phyloP scores from a whole-genome alignment of 2,113 vertebrate genomes.

The Heteronetta atricapilla region DNA sequence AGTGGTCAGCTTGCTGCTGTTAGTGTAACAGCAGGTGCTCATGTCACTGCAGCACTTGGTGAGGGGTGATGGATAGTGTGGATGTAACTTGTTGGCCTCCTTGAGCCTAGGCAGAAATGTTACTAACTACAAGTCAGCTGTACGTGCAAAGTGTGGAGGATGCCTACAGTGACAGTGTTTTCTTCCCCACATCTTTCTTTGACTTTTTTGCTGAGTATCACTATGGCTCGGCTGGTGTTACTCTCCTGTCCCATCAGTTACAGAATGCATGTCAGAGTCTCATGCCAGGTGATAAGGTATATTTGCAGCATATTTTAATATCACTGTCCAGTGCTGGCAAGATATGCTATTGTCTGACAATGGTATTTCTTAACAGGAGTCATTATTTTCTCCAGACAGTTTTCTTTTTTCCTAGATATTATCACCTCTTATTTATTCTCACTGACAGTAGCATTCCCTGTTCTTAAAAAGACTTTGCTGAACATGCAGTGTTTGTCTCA shows the following conservation, averaged over 20 bases:
- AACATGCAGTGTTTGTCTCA: neutral
- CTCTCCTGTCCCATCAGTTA: neutral
- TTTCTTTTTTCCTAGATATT: constrained; percentile 13
- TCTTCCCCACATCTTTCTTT: neutral
- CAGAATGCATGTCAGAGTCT: neutral
- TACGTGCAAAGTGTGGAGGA: neutral
- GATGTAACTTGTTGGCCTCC: constrained; percentile 5
- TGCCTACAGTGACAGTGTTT: neutral
- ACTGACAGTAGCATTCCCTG: neutral
- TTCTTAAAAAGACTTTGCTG: constrained; percentile 33
- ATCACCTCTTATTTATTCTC: constrained; percentile 48
- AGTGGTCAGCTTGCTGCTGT: neutral
- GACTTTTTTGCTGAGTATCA: neutral
- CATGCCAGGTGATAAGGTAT: neutral
- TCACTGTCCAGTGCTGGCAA: neutral
- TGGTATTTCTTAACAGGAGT: neutral
- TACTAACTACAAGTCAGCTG: neutral
- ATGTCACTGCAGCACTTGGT: neutral
- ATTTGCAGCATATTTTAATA: constrained; percentile 36
- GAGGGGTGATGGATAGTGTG: neutral
- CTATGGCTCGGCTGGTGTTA: neutral
- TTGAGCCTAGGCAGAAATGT: neutral
- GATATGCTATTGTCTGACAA: neutral
- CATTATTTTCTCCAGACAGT: neutral
- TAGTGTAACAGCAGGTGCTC: neutral